Base-by-base conservation (phyloP, 2,113 vertebrate species). In the Notechis scutatus region DNA sequence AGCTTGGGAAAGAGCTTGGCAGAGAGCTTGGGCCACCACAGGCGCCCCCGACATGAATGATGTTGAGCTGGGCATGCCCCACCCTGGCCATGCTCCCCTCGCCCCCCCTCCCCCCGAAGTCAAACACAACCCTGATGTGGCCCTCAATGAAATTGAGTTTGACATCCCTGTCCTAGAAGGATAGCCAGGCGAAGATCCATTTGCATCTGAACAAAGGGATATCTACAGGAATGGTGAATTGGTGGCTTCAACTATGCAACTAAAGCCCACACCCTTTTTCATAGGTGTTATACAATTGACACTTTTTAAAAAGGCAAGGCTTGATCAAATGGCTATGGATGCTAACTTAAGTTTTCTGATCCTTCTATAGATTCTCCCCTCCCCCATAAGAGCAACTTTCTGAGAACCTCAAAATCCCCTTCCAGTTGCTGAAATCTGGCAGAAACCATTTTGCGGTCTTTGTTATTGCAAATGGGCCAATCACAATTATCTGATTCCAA, bases 61-160 rank as follows among this genome's bases (percentile, higher is more conserved):
- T 2, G 2, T 24, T 57, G 56, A 57, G 56, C 21, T 57, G 21
- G 21, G 6, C 56, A 57, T 21, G 5, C 21, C 6, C 2, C 2
- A 57, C 56, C 21, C 56, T 8, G 56, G 5, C 21, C 21, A 57
- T 24, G 21, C 56, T 57, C 56, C 56, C 56, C 56, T 6, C 6
- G 0, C 47, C 1, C 47, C 0, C 12, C n/a, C n/a, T n/a, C n/a
- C 1, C 18, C 18, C 55, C 1, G 1, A 57, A 21, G 2, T 57
- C 56, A 57, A 57, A 57, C 6, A 57, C 21, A 57, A 57, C 20
- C 56, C 2, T 23, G 21, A 57, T 57, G 56, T 0, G 21, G 56
- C 2, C 56, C 21, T 57, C 56, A 57, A 57, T 57, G 56, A 24
- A 57, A 57, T 57, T 7, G 26, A 29, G 56, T 57, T 57, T 57